Evolutionary conservation across 2,113 vertebrate genomes (phyloP), one percentile per base, ranked within the genome.

Genomic region (Podilymbus podiceps): DNA sequence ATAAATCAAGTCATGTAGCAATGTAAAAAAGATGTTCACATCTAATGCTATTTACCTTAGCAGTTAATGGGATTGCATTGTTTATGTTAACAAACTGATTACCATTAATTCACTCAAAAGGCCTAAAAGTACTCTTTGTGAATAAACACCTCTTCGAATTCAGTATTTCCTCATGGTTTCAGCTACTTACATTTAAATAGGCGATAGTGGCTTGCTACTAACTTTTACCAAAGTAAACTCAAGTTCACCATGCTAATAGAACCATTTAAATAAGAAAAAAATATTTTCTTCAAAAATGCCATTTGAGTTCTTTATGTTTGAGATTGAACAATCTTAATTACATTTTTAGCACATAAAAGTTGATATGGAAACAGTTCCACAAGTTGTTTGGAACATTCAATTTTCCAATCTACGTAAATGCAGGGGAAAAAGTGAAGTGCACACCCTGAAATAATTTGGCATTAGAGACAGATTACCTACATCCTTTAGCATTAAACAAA

Each of bases 341-440:
- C 46, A 91, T 91, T 95, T 96, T 86, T 85, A 78, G 72, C 73
- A 92, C 84, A 95, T 95, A 91, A 77, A 95, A 88, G 53, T 76
- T 95, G 62, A 90, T 93, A 73, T 74, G 94, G 95, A 98, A 98
- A 92, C 69, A 85, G 97, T 98, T 97, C 94, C 97, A 97, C 47
- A 44, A 97, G 79, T 91, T 97, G 91, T 97, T 98, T 97, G 97
- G 98, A 98, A 98, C 97, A 98, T 96, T 97, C 53, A 38, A 93
- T 98, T 98, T 98, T 98, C 98, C 98, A 17, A 96, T 73, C 94
- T 97, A 97, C 98, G 98, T 97, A 98, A 98, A 90, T 90, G 82
- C 46, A 96, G 93, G 87, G 98, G 98, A 96, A 98, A 98, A 98
- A 97, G 82, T 93, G 94, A 97, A 98, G 95, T 95, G 80, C 97